phyloP scores from a whole-genome alignment of 2,888 invertebrate species.

The Empis livida region DNA sequence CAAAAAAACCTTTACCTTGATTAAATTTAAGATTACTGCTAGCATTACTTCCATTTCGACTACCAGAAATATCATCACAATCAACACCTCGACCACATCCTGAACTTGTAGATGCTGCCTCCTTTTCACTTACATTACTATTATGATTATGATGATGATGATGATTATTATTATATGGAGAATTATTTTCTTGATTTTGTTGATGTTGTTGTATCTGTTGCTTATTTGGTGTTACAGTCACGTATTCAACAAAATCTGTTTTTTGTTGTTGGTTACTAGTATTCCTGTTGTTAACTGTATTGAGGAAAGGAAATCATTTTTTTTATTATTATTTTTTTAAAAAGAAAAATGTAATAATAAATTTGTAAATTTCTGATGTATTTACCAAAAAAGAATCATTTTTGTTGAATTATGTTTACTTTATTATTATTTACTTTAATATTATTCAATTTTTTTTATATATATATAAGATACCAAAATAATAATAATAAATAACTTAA shows the following conservation, averaged over 20 bases:
- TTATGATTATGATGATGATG: neutral
- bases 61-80: neutral
- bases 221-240: conserved; percentile 10
- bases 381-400: too few relatives aligned
- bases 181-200: conserved; percentile 4
- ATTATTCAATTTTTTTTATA: too few relatives aligned
- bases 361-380: too few relatives aligned
- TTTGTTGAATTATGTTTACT: too few relatives aligned
- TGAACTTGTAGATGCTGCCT: conserved; percentile 11
- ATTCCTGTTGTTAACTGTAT: neutral
- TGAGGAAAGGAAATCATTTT: neutral
- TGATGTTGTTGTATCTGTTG: conserved; percentile 7
- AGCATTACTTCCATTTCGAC: neutral
- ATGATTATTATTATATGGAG: conserved; percentile 5
- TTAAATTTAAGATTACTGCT: conserved; percentile 8
- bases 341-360: too few relatives aligned
- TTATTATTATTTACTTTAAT: too few relatives aligned
- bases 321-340: too few relatives aligned
- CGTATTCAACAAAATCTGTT: conserved; percentile 12
- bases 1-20: conserved; percentile 9
- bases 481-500: too few relatives aligned
- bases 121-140: conserved; percentile 11
- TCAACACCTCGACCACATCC: neutral
- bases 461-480: too few relatives aligned
- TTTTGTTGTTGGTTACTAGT: neutral